phyloP scores from a whole-genome alignment of 2,888 invertebrate genomes.

The Galeruca laticollis region DNA sequence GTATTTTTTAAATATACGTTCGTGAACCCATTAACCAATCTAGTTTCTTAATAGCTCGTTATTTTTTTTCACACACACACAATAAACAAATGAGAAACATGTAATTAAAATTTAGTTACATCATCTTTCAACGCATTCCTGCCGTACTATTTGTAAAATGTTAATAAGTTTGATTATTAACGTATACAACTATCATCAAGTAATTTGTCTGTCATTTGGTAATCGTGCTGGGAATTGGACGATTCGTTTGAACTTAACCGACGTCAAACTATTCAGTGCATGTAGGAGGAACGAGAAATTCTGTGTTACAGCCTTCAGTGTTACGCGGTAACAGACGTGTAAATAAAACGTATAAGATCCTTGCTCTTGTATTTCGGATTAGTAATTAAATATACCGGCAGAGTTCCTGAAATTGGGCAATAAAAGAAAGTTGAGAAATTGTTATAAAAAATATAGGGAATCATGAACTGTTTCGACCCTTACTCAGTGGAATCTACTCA shows the following conservation, averaged over 20 bases:
- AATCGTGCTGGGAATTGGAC: conserved; percentile 36
- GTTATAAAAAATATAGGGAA: too few relatives aligned
- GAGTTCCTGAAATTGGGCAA: too few relatives aligned
- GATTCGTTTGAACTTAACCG: conserved; percentile 23
- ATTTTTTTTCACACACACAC: background rate
- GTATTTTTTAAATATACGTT: too few relatives aligned
- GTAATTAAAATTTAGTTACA: conserved; percentile 2
- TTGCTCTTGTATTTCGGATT: too few relatives aligned
- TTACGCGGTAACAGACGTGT: too few relatives aligned
- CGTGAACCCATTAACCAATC: background rate
- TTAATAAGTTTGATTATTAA: conserved; percentile 36
- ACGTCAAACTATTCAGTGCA: background rate
- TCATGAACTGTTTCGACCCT: too few relatives aligned
- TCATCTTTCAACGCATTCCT: conserved; percentile 10
- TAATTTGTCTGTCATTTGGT: conserved; percentile 42
- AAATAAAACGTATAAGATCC: too few relatives aligned
- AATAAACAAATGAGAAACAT: background rate
- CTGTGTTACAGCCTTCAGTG: too few relatives aligned
- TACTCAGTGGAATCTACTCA: too few relatives aligned
- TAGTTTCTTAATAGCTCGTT: background rate
- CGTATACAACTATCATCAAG: conserved; percentile 30
- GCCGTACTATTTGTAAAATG: conserved; percentile 25
- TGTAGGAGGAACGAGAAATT: conserved; percentile 3
- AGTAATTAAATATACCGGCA: too few relatives aligned
- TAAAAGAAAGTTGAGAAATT: too few relatives aligned